Base-by-base conservation (phyloP, 2,113 vertebrate genomes). In the Ornithorhynchus anatinus region DNA sequence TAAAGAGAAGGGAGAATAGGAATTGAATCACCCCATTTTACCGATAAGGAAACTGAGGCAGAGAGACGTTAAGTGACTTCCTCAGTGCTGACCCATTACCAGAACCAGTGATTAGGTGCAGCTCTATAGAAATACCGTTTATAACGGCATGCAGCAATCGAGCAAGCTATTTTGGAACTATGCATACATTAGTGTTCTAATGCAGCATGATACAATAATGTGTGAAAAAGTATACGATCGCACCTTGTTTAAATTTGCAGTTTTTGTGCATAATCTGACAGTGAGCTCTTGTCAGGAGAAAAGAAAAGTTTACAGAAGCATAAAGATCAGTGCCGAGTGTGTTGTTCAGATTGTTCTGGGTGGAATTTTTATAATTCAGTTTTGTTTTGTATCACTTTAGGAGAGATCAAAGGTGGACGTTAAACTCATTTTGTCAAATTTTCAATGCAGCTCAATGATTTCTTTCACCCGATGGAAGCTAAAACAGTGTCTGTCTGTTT, bases 211-310 rank as follows among this genome's bases (percentile, higher is more conserved):
- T 91, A 89, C 90, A 91, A 84, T 91, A 89, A 91, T 76, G 89
- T 91, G 92, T 89, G 92, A 93, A 91, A 91, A 90, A 85, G 86
- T 86, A 84, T 75, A 89, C 76, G 83, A 88, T 92, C 87, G 39
- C 91, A 94, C 92, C 92, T 92, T 90, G 89, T 89, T 89, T 86
- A 89, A 91, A 91, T 90, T 90, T 91, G 86, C 89, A 92, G 89
- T 86, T 89, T 91, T 92, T 87, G 73, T 89, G 86, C 89, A 85
- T 91, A 91, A 91, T 91, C 86, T 86, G 84, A 86, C 90, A 88
- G 79, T 63, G 86, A 90, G 88, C 84, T 88, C 84, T 88, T 87
- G 88, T 91, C 85, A 90, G 82, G 72, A 72, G 75, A 84, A 82
- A 76, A 88, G 81, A 59, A 84, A 86, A 92, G 84, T 88, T 87